phyloP scores from a whole-genome alignment of 2,888 invertebrate genomes.

The Chironomus riparius region DNA sequence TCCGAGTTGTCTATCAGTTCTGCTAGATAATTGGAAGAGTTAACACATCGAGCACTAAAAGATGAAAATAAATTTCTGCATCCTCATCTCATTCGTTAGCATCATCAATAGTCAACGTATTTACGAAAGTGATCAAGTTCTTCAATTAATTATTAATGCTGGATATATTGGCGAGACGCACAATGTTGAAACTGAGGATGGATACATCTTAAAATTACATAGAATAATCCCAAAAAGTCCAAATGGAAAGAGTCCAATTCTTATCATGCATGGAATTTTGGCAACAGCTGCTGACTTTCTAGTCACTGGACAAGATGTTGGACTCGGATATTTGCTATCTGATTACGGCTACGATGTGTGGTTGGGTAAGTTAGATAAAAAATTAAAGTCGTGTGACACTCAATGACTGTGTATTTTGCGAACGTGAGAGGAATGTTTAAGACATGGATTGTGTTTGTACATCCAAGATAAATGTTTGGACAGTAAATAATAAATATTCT shows the following conservation, averaged over 20 bases:
- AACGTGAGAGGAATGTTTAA: too few relatives aligned
- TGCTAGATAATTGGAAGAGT: too few relatives aligned
- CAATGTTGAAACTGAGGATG: slow-evolving; percentile 60
- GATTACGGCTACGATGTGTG: slow-evolving; percentile 17
- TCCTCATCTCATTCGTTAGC: neutral
- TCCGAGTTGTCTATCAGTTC: too few relatives aligned
- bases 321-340: neutral
- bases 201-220: slow-evolving; percentile 66
- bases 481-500: neutral
- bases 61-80: neutral
- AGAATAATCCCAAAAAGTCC: slow-evolving; percentile 45
- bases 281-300: slow-evolving; percentile 17
- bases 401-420: too few relatives aligned
- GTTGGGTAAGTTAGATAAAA: neutral
- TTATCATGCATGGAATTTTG: slow-evolving; percentile 7
- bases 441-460: too few relatives aligned
- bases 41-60: neutral
- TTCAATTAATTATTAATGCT: neutral
- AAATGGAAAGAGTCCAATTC: neutral
- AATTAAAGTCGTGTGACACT: too few relatives aligned
- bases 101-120: neutral
- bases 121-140: neutral
- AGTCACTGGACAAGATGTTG: neutral
- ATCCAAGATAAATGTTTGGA: neutral
- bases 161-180: slow-evolving; percentile 48